These are phyloP conservation scores for Macrotrachela quadricornifera DNA, from an alignment of 1,140 invertebrate genomes.

Conservation along the genomic window DNA sequence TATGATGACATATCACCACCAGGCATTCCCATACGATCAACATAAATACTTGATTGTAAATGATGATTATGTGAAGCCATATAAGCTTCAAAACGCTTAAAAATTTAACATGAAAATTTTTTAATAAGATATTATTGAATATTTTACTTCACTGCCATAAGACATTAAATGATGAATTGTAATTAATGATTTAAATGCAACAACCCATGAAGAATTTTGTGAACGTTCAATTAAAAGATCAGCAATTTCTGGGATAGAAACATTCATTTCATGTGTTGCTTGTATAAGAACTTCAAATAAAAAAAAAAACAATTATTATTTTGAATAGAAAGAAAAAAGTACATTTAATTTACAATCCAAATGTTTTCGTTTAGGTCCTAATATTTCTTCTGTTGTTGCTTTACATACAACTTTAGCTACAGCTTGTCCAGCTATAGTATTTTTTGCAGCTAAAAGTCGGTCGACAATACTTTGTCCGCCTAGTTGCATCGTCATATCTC, in stretches of 20 bases:
- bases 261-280: constrained; percentile 97
- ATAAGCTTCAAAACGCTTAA: constrained; percentile 2
- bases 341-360: constrained; percentile 56
- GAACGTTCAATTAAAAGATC: constrained; percentile 90
- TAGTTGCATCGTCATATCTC: too few species aligned
- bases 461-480: constrained; percentile 84
- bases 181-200: constrained; percentile 90
- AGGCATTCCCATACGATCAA: background rate
- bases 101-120: constrained; percentile 4
- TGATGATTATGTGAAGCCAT: constrained; percentile 8
- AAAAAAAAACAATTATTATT: background rate
- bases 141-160: constrained; percentile 82
- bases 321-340: too few species aligned
- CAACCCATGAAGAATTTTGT: constrained; percentile 88
- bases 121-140: background rate
- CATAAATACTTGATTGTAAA: background rate
- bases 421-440: constrained; percentile 92
- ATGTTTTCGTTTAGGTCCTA: constrained; percentile 99
- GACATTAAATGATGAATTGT: constrained; percentile 96
- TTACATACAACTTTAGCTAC: constrained; percentile 97
- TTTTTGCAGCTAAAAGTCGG: constrained; percentile 78
- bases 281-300: constrained; percentile 65
- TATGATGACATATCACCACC: constrained; percentile 99
- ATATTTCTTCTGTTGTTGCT: constrained; percentile 97
- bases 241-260: constrained; percentile 91